Base-by-base conservation (phyloP, 2,888 invertebrate species). In the Leptinotarsa juncta region DNA sequence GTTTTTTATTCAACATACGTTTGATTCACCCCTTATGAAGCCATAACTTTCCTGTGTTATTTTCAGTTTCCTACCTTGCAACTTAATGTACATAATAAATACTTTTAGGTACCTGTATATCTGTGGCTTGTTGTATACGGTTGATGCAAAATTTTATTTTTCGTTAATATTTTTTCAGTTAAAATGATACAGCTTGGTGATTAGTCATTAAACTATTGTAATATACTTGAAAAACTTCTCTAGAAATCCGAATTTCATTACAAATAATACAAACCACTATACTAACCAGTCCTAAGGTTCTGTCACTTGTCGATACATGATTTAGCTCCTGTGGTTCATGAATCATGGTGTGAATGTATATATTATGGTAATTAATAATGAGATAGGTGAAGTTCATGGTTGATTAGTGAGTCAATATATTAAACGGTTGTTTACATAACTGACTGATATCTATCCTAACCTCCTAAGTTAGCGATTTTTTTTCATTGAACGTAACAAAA, bases 81-180 rank as follows among this genome's bases (percentile, higher is more conserved):
- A 78, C 69, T 80, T 80, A 77, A 79, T 85, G 84, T 85, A 84
- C 78, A 85, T 85, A 85, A 78, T 78, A 74, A 81, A 80, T 84
- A 85, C 81, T 83, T 86, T 86, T 87, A 87, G 87, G 87, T 87
- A 87, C 86, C 86, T 87, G 87, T 87, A 86, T 86, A 87, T 86
- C 84, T 86, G 85, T 87, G 85, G 87, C 88, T 88, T 88, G 84
- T 86, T 87, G 87, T 87, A 87, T 87, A 87, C 86, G 85, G 83
- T 84, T 84, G 78, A 81, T 79, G 82, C 82, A 82, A 83, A 81
- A 80, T 80, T 81, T 81, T 81, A 79, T 80, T 82, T 82, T 81
- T 79, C 77, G 81, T 83, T 81, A 80, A 75, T 53, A 78, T 68
- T 80, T 82, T 79, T 74, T 79, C 62, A 67, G 50, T 77, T 76